Conservation (phyloP, 2,888 invertebrate species). For the Helleia helle region DNA sequence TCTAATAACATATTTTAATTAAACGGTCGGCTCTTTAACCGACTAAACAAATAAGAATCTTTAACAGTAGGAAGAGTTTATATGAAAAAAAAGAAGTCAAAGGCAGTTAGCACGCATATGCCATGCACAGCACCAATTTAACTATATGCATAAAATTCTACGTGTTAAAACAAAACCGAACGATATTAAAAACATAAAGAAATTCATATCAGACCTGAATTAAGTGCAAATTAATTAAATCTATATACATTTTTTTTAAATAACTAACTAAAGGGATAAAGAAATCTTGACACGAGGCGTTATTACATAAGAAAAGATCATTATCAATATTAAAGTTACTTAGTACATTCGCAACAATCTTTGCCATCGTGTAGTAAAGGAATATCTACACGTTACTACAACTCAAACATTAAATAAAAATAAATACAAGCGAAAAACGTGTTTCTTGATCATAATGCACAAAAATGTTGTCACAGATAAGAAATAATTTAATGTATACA, state of each 20-base stretch:
- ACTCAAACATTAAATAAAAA: too few relatives aligned
- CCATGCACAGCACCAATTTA: background rate
- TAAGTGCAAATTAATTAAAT: constrained; percentile 3
- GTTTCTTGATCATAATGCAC: background rate
- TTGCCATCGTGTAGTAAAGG: too few relatives aligned
- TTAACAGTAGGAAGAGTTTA: too few relatives aligned
- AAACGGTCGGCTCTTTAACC: too few relatives aligned
- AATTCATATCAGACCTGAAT: constrained; percentile 1
- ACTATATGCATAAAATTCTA: background rate
- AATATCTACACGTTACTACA: too few relatives aligned
- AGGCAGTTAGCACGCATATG: background rate
- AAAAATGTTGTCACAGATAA: background rate
- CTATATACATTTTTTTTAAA: constrained; percentile 1
- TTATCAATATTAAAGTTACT: too few relatives aligned
- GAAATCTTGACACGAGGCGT: background rate
- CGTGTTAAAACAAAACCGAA: background rate
- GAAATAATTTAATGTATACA: constrained; percentile 9
- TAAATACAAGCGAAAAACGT: background rate
- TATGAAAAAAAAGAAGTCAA: too few relatives aligned
- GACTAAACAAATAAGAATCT: too few relatives aligned
- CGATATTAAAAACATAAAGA: background rate
- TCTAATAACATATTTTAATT: too few relatives aligned
- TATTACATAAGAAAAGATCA: too few relatives aligned
- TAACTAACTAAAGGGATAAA: constrained; percentile 3
- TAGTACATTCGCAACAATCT: too few relatives aligned